Conservation (phyloP, 2,888 invertebrate genomes). For the Tyria jacobaeae region DNA sequence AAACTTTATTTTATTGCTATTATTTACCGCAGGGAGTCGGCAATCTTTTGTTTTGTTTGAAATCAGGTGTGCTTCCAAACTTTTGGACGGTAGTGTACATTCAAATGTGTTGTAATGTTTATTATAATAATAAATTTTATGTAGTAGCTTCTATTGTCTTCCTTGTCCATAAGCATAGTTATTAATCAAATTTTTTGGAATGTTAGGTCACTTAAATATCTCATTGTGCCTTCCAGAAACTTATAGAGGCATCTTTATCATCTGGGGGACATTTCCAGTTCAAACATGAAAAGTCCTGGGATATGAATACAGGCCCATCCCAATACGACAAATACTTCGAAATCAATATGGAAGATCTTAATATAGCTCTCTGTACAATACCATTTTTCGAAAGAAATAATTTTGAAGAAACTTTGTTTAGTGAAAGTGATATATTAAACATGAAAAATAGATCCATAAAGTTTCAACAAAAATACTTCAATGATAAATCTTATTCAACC, state of each 20-base stretch:
- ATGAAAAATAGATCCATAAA: conserved; percentile 77
- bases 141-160: no score
- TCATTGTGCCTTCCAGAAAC: conserved; percentile 65
- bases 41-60: no score
- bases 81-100: no score
- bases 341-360: conserved; percentile 73
- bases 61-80: no score
- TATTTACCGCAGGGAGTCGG: no score
- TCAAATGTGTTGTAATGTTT: no score
- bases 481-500: conserved; percentile 69
- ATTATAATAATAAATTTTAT: no score
- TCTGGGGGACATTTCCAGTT: conserved; percentile 84
- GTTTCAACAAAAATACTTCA: conserved; percentile 76
- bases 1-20: no score
- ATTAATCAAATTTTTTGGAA: no score
- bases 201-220: no score
- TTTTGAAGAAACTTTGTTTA: conserved; percentile 67
- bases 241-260: conserved; percentile 74
- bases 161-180: no score
- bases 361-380: conserved; percentile 71
- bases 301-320: conserved; percentile 67
- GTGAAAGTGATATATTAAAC: conserved; percentile 67
- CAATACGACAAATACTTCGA: conserved; percentile 81
- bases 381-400: conserved; percentile 79
- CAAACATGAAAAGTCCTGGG: conserved; percentile 84